Conservation (phyloP, 2,888 invertebrate genomes). For the Acrocera orbiculus region DNA sequence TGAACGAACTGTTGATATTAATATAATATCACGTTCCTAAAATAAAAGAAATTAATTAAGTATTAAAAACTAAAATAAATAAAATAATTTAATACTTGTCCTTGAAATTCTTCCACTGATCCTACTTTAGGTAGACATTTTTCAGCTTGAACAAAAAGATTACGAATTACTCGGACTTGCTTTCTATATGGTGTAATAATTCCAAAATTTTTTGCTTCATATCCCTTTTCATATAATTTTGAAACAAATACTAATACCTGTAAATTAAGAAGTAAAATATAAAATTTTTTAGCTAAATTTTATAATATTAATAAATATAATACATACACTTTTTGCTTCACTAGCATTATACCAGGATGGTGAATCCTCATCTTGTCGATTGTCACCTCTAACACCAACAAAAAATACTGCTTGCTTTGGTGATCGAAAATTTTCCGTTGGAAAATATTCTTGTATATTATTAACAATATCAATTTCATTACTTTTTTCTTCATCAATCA, state of each 20-base stretch:
- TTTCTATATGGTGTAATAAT: constrained; percentile 84
- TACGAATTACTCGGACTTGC: constrained; percentile 45
- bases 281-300: not conserved
- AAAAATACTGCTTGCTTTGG: constrained; percentile 38
- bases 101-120: constrained; percentile 75
- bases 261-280: not conserved
- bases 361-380: constrained; percentile 53
- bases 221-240: constrained; percentile 45
- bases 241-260: constrained; percentile 37
- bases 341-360: constrained; percentile 82
- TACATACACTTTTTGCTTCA: constrained; percentile 36
- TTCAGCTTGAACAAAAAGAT: constrained; percentile 32
- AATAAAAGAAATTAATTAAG: not conserved
- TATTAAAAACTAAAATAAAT: not conserved
- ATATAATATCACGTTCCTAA: constrained; percentile 38
- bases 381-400: constrained; percentile 50
- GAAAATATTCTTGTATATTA: constrained; percentile 21
- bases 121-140: constrained; percentile 45
- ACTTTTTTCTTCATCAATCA: constrained; percentile 29
- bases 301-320: not conserved
- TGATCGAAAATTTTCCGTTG: constrained; percentile 14
- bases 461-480: constrained; percentile 23
- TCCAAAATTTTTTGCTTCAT: constrained; percentile 46
- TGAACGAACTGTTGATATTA: constrained; percentile 53
- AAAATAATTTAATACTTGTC: constrained; percentile 39